Evolutionary conservation across 2,797 vertebrate genomes (phyloP), one percentile per base, ranked within the genome.

Genomic region (Tenualosa ilisha): DNA sequence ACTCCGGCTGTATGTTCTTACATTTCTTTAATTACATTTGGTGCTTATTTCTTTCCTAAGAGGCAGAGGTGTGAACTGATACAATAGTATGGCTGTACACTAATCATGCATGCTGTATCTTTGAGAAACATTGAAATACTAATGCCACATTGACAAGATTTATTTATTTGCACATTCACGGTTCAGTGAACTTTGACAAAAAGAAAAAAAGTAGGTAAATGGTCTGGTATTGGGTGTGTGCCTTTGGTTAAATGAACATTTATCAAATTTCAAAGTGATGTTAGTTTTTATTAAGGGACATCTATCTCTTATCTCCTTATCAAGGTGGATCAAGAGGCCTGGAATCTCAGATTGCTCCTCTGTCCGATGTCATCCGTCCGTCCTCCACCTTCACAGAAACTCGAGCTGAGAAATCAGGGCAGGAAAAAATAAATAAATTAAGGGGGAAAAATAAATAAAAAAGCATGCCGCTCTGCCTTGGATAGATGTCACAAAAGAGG

Each of bases 291-390:
- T 92, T 93, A 92, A 91, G 90, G 93, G 94, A 94, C 93, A 94
- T 93, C 93, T 95, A 94, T 92, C 92, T 91, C 93, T 94, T 93
- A 93, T 88, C 90, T 86, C 88, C 92, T 94, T 94, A 95, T 95
- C 94, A 89, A 90, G 85, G 89, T 92, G 90, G 92, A 95, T 95
- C 91, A 91, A 95, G 93, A 93, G 92, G 88, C 93, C 91, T 92
- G 91, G 93, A 93, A 92, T 94, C 94, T 95, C 94, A 89, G 85
- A 94, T 92, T 92, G 94, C 93, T 88, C 91, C 87, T 91, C 87
- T 82, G 90, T 92, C 93, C 92, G 93, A 93, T 93, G 93, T 93
- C 92, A 91, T 92, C 93, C 90, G 86, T 91, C 94, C 93, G 91
- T 93, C 93, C 92, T 93, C 92, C 92, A 93, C 94, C 72, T 93